Base-by-base conservation (phyloP, 2,888 invertebrate genomes). In the Thecophora atra region DNA sequence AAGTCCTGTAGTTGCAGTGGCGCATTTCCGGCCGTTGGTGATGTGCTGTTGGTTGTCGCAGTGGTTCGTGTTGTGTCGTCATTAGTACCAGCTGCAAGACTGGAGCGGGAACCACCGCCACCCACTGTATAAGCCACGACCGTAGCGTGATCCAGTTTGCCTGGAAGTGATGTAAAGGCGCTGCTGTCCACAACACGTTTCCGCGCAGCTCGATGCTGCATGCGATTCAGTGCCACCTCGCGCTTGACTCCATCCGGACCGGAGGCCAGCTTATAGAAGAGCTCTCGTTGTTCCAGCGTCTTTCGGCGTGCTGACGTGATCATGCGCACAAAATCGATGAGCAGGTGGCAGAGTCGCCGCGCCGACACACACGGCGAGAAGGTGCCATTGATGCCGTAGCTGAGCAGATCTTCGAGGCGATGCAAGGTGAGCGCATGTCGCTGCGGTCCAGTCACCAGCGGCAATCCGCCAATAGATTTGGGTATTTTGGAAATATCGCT, bases 91-190 rank as follows among this genome's bases (percentile, higher is more conserved):
- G 68, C 72, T 7, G n/a, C 15, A n/a, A 11, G 17, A 54, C 63
- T 64, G 13, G 72, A 67, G 44, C 44, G 54, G 3, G 15, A 60
- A 26, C 26, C 58, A 24, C 28, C 13, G 28, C 60, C 44, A n/a
- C 92, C 92, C 51, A 94, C 92, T 76, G 91, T 91, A 82, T 91
- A 94, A 2, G 95, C 95, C 65, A 94, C 92, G 24, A 94, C 91
- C 5, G 93, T 93, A 26, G 96, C 96, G 86, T 96, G 96, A 86
- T 96, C 96, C 77, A 96, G 87, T 85, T 96, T 96, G 2, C 96
- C 96, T 0, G 96, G 95, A 78, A 96, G 90, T 62, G 87, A 87
- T 51, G 86, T 83, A 85, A 91, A 90, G 24, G 90, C 89, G 79
- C 93, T 90, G 83, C 92, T 92, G 76, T 94, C 92, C 76, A 94